Evolutionary conservation across 2,888 invertebrate genomes (phyloP).

Genomic region (Leptopilina myrica): DNA sequence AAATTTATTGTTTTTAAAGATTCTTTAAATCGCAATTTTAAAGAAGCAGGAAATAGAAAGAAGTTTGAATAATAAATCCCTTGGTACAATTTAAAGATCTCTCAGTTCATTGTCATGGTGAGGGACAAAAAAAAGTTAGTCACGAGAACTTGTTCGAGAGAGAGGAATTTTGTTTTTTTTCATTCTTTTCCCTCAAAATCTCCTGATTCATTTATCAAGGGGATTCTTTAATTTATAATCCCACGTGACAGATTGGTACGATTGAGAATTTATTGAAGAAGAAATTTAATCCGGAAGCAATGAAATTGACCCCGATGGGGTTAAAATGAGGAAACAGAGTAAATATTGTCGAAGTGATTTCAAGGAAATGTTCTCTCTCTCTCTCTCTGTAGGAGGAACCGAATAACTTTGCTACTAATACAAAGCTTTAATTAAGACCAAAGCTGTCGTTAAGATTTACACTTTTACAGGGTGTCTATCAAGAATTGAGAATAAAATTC

Average conservation of each 20-base stretch:
- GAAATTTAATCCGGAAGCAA: conserved; percentile 5
- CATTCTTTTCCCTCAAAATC: background rate
- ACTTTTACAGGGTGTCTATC: too few relatives aligned
- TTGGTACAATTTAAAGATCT: too few relatives aligned
- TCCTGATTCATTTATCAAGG: background rate
- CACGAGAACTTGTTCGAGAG: background rate
- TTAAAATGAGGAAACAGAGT: background rate
- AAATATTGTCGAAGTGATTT: background rate
- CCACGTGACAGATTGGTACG: background rate
- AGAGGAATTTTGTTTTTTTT: background rate
- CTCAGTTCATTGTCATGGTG: too few relatives aligned
- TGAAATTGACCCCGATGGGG: conserved; percentile 3
- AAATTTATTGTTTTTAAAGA: too few relatives aligned
- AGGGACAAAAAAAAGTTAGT: too few relatives aligned
- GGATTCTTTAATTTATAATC: conserved; percentile 1
- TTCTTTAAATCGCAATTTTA: too few relatives aligned
- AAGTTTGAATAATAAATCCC: too few relatives aligned
- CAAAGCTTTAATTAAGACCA: conserved; percentile 36
- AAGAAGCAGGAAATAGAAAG: too few relatives aligned
- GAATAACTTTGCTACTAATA: conserved; percentile 35
- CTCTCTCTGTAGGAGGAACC: background rate
- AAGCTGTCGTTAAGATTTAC: background rate
- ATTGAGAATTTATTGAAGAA: conserved; percentile 9
- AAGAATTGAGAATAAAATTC: too few relatives aligned
- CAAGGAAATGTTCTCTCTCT: background rate